These are phyloP conservation scores for Calyptommatus sinebrachiatus DNA, from an alignment of 2,113 vertebrate genomes.

Conservation along the genomic window DNA sequence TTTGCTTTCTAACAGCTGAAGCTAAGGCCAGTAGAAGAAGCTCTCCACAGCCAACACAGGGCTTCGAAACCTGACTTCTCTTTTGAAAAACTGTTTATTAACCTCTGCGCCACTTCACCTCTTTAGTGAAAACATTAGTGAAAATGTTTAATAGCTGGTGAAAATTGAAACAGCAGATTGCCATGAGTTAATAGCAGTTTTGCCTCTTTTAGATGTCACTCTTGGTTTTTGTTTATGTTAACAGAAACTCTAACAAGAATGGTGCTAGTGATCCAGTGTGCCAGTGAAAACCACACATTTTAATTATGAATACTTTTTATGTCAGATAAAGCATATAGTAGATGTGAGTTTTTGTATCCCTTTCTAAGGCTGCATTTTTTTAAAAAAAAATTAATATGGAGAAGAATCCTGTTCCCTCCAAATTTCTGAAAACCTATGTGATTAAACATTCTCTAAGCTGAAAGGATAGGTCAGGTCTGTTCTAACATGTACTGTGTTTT, in stretches of 20 bases:
- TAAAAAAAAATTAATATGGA: constrained; percentile 27
- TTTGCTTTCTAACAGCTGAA: no score
- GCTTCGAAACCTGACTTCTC: no score
- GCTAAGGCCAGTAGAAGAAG: no score
- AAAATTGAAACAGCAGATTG: neutral
- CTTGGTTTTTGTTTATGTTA: constrained; percentile 18
- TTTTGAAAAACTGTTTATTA: no score
- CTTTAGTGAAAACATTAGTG: neutral
- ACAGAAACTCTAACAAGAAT: neutral
- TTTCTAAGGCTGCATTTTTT: neutral
- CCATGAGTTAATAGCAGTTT: neutral
- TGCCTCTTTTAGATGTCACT: neutral
- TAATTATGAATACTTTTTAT: constrained; percentile 47
- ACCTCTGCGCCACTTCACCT: no score
- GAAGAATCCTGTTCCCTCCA: neutral
- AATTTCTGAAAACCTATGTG: constrained; percentile 27
- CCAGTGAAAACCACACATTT: constrained; percentile 16
- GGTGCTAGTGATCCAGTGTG: constrained; percentile 26
- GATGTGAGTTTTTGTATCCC: constrained; percentile 20
- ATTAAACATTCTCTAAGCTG: constrained; percentile 19
- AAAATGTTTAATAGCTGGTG: neutral
- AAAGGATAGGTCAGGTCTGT: constrained; percentile 18
- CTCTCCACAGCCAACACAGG: no score
- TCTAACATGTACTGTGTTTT: constrained; percentile 25
- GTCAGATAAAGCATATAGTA: constrained; percentile 21